These are phyloP conservation scores for Clupea harengus DNA, from an alignment of 2,113 vertebrate species.

Conservation along the genomic window DNA sequence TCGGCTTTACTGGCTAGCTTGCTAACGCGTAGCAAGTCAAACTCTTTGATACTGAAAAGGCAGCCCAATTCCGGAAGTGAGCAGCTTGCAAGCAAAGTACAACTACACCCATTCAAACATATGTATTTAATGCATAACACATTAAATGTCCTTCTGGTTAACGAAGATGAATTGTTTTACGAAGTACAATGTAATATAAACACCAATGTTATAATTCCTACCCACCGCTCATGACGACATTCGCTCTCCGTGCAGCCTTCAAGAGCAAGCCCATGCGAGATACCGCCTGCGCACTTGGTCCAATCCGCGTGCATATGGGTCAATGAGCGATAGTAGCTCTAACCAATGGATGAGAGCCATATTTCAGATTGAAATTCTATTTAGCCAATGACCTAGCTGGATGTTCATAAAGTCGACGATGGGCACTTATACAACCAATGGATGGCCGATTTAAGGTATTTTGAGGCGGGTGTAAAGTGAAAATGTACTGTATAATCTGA, in stretches of 20 bases:
- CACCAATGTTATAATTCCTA: slow-evolving; percentile 80
- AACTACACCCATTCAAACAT: slow-evolving; percentile 34
- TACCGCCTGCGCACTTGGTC: slow-evolving; percentile 62
- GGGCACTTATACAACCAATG: slow-evolving; percentile 56
- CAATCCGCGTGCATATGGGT: slow-evolving; percentile 60
- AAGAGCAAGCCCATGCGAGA: slow-evolving; percentile 65
- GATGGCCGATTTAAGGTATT: slow-evolving; percentile 22
- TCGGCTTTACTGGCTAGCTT: slow-evolving; percentile 45
- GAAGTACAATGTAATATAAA: slow-evolving; percentile 76
- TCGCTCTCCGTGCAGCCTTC: slow-evolving; percentile 75
- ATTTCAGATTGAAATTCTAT: slow-evolving; percentile 53
- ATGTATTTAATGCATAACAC: slow-evolving; percentile 22
- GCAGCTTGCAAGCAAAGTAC: slow-evolving; percentile 39
- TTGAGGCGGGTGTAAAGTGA: slow-evolving; percentile 39
- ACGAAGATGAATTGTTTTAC: slow-evolving; percentile 57
- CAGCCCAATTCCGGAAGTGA: slow-evolving; percentile 70
- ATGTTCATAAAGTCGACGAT: slow-evolving; percentile 10
- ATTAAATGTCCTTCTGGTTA: slow-evolving; percentile 13
- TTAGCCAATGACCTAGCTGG: neutral
- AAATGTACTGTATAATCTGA: slow-evolving; percentile 13
- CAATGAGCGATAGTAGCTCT: slow-evolving; percentile 17
- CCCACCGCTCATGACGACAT: slow-evolving; percentile 86
- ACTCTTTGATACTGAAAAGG: slow-evolving; percentile 75
- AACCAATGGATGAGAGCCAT: slow-evolving; percentile 46
- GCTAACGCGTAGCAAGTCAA: slow-evolving; percentile 68